Base-by-base conservation (phyloP, 2,888 invertebrate genomes). In the Agrotis puta region DNA sequence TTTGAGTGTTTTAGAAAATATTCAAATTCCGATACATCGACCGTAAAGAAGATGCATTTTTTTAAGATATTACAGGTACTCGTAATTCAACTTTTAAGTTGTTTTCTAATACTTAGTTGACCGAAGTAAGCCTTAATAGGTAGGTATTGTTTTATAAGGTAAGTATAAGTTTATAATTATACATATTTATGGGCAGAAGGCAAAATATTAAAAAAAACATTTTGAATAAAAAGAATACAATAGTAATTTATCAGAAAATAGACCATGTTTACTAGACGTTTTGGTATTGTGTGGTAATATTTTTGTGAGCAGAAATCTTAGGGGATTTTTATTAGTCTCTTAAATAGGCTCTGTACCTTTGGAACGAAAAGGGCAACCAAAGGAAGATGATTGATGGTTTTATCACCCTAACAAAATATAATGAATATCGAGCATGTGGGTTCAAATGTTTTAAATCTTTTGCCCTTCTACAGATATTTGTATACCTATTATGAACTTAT, bases 1-100 rank as follows among this genome's bases (percentile, higher is more conserved):
- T n/a, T n/a, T n/a, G n/a, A n/a, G n/a, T n/a, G n/a, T n/a, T 61
- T 58, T 45, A 59, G 20, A 58, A 59, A 64, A 14, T 47, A 20
- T 33, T 22, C 33, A 33, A 1, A 33, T 33, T 33, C 33, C 27
- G 5, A 27, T 27, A 3, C 33, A 33, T n/a, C n/a, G n/a, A n/a
- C n/a, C n/a, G n/a, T n/a, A 43, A 54, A 22, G 20, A 45, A 43
- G 14, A 45, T 53, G 14, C 14, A n/a, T 27, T 47, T 45, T 7
- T 67, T 67, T 39, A 22, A 53, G 45, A 53, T 24, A 67, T 14
- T 66, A 51, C 45, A 33, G 13, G 13, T 50, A n/a, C n/a, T n/a
- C n/a, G n/a, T n/a, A 43, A 51, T 39, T 50, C 16, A n/a, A 18
- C 16, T 20, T 62, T 33, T 51, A 0, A 6, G 20, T 50, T 16